Conservation (phyloP, 2,797 vertebrate genomes). For the Allobates femoralis region DNA sequence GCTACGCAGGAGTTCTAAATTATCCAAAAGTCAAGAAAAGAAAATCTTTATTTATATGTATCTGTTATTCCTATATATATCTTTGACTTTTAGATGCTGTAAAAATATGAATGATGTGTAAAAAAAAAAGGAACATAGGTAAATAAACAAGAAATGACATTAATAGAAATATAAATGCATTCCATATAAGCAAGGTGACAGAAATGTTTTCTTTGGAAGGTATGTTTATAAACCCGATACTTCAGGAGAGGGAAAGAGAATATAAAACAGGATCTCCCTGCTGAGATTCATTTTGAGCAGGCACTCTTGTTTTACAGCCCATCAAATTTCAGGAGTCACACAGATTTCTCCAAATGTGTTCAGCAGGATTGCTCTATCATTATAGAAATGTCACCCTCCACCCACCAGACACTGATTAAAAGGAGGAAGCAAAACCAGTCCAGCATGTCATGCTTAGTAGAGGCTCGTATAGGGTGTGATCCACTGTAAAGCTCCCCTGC, state of each 20-base stretch:
- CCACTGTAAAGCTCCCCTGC: neutral
- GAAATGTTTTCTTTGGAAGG: slow-evolving; percentile 9
- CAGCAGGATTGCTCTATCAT: slow-evolving; percentile 34
- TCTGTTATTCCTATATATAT: neutral
- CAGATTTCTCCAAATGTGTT: slow-evolving; percentile 31
- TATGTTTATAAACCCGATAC: slow-evolving; percentile 29
- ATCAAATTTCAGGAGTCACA: slow-evolving; percentile 42
- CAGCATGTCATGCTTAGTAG: neutral
- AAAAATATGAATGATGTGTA: neutral
- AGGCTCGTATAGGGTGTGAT: slow-evolving; percentile 1
- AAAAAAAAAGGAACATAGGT: neutral
- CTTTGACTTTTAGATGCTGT: neutral
- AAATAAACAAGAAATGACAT: slow-evolving; percentile 27
- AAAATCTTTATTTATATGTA: neutral
- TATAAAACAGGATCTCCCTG: slow-evolving; percentile 48
- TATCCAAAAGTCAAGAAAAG: too few relatives aligned
- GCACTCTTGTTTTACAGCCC: slow-evolving; percentile 29
- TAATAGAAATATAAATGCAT: neutral
- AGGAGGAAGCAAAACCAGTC: slow-evolving; percentile 22
- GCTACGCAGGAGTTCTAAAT: neutral
- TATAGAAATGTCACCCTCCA: slow-evolving; percentile 46
- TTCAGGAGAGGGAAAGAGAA: slow-evolving; percentile 24
- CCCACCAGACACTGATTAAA: slow-evolving; percentile 50
- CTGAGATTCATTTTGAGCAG: slow-evolving; percentile 49
- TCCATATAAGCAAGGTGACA: neutral